Evolutionary conservation across 2,113 vertebrate species (phyloP).

Genomic region (Henicopernis longicauda): DNA sequence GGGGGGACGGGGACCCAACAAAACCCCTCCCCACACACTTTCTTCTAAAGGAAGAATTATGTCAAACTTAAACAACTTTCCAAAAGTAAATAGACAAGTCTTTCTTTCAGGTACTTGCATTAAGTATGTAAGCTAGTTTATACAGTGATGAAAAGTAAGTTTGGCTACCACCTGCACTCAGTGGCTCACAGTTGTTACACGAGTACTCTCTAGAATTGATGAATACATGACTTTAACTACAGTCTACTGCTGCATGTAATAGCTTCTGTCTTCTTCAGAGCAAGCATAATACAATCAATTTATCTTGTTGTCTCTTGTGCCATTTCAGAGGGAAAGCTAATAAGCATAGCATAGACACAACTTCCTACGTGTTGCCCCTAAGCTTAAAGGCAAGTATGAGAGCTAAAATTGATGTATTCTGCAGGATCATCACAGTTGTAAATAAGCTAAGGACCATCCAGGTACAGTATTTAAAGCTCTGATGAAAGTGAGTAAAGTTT

Average conservation of each 20-base stretch:
- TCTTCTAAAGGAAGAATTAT: not conserved
- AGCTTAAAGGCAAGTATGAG: not conserved
- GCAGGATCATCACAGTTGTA: not conserved
- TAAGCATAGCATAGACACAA: not conserved
- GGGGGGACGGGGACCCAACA: accelerated
- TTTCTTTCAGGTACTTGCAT: not conserved
- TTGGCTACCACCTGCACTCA: not conserved
- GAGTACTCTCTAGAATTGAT: not conserved
- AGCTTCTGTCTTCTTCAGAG: not conserved
- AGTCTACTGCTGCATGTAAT: not conserved
- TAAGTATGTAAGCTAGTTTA: not conserved
- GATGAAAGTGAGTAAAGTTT: not conserved
- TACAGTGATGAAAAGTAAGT: not conserved
- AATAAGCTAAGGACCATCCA: not conserved
- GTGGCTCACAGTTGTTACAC: not conserved
- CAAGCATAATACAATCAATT: not conserved
- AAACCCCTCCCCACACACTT: not conserved
- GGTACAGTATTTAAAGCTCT: not conserved
- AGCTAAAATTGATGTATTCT: not conserved
- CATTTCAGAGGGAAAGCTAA: not conserved
- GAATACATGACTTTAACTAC: not conserved
- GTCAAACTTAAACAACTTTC: not conserved
- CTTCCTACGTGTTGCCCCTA: not conserved
- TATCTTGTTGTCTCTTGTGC: not conserved
- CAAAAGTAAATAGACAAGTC: not conserved